Percentiles rank a stretch among this genome's conserved stretches.
phyloP scores from a whole-genome alignment of 2,888 invertebrate genomes.

The Coenonympha glycerion region DNA sequence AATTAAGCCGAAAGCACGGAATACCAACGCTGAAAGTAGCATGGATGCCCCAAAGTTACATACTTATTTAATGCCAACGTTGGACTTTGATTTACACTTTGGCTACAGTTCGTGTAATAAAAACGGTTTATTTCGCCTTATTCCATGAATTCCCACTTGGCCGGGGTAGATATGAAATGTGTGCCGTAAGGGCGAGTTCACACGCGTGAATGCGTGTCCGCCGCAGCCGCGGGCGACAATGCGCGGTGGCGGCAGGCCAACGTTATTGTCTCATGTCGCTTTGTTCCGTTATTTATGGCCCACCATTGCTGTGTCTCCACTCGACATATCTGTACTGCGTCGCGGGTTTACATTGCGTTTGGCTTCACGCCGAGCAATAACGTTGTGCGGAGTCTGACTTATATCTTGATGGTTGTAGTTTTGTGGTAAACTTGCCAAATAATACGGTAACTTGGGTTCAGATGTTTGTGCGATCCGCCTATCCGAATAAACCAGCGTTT shows the following conservation, averaged over 20 bases:
- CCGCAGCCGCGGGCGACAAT: constrained; percentile 17
- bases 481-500: too few relatives aligned
- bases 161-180: background rate
- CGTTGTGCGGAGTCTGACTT: constrained; percentile 10
- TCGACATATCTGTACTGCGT: constrained; percentile 21
- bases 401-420: constrained; percentile 10
- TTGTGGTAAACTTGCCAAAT: background rate
- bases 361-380: constrained; percentile 18
- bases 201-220: constrained; percentile 17
- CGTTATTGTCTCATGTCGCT: constrained; percentile 26
- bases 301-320: constrained; percentile 20
- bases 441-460: too few relatives aligned
- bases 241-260: constrained; percentile 25
- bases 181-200: constrained; percentile 6
- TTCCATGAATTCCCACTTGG: background rate
- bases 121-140: background rate
- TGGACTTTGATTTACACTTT: background rate
- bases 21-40: too few relatives aligned
- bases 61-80: background rate
- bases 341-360: constrained; percentile 14
- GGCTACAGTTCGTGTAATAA: background rate
- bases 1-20: too few relatives aligned
- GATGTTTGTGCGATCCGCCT: too few relatives aligned
- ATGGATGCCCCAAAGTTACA: too few relatives aligned
- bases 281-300: constrained; percentile 26